Evolutionary conservation across 2,797 vertebrate genomes (phyloP).

Genomic region (Peromyscus eremicus): DNA sequence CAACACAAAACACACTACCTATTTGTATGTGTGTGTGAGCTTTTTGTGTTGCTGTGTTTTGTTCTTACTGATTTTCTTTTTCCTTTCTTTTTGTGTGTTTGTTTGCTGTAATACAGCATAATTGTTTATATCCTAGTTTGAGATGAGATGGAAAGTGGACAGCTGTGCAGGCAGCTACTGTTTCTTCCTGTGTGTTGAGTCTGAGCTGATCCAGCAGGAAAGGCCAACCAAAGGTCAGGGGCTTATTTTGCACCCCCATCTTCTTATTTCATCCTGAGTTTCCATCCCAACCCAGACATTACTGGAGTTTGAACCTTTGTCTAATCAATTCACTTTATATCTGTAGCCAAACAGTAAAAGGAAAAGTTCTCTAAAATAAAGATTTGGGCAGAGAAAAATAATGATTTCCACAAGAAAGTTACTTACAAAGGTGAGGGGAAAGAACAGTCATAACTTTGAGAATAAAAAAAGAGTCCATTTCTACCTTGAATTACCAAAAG

Average conservation of each 20-base stretch:
- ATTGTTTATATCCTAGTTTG: not conserved
- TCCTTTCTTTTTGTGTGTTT: not conserved
- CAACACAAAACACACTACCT: too few relatives aligned
- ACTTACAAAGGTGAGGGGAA: not conserved
- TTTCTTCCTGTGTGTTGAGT: not conserved
- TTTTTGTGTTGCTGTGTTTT: not conserved
- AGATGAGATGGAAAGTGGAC: not conserved
- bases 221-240: too few relatives aligned
- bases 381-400: not conserved
- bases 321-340: not conserved
- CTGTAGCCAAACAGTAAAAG: not conserved
- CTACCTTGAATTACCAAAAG: not conserved
- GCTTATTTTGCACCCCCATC: not conserved
- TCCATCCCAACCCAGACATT: not conserved
- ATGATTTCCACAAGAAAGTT: not conserved
- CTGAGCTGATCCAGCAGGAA: not conserved
- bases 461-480: not conserved
- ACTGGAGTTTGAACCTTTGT: not conserved
- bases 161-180: not conserved
- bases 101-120: not conserved
- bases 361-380: not conserved
- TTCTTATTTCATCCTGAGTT: not conserved
- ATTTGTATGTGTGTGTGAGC: not conserved
- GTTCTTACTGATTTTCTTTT: not conserved
- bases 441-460: not conserved